phyloP scores from a whole-genome alignment of 2,797 vertebrate species.

The Paguma larvata region DNA sequence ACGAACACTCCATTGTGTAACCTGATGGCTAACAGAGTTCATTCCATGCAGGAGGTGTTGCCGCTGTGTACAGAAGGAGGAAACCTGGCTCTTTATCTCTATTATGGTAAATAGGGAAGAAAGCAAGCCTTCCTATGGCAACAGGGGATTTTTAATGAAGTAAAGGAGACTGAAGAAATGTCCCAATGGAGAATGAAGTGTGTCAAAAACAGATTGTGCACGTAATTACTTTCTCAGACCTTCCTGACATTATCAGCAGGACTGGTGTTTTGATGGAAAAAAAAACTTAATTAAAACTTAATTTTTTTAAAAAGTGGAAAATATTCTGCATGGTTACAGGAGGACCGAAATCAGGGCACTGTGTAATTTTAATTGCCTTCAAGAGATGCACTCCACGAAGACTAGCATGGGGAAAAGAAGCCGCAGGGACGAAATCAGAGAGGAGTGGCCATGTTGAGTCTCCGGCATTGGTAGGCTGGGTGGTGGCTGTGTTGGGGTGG shows the following conservation, averaged over 20 bases:
- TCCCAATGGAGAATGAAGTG: conserved; percentile 76
- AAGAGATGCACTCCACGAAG: conserved; percentile 69
- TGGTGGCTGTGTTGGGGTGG: accelerated
- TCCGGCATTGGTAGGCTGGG: not conserved
- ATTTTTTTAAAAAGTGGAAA: conserved; percentile 84
- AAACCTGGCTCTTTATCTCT: conserved; percentile 46
- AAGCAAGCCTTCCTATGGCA: conserved; percentile 68
- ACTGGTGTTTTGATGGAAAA: conserved; percentile 86
- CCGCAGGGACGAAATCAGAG: conserved; percentile 30
- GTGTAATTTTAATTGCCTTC: conserved; percentile 85
- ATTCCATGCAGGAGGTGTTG: not conserved
- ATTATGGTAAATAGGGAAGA: conserved; percentile 66
- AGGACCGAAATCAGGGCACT: conserved; percentile 83
- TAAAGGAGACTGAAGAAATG: conserved; percentile 76
- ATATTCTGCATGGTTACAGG: conserved; percentile 71
- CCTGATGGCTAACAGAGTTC: not conserved
- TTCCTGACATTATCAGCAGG: conserved; percentile 87
- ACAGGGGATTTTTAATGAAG: conserved; percentile 82
- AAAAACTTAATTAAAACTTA: conserved; percentile 88
- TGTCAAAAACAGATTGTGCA: conserved; percentile 87
- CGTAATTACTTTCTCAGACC: conserved; percentile 88
- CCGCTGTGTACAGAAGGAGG: not conserved
- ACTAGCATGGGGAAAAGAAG: not conserved
- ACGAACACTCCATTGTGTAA: not conserved
- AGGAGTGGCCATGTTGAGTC: not conserved